phyloP scores from a whole-genome alignment of 2,113 vertebrate species.

The Balaenoptera acutorostrata region DNA sequence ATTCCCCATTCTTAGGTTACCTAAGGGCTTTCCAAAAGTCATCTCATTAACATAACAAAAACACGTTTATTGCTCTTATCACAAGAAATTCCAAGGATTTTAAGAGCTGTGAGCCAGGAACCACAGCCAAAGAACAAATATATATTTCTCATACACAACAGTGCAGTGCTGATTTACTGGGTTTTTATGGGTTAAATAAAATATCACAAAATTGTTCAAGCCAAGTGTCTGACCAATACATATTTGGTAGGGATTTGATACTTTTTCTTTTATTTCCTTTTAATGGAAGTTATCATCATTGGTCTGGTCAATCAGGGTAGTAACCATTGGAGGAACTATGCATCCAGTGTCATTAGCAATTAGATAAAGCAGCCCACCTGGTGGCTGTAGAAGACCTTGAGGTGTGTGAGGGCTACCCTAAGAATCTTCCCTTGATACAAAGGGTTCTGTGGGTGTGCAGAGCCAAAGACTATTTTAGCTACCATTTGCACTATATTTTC shows the following conservation, averaged over 20 bases:
- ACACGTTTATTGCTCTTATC: background rate
- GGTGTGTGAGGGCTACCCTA: rapidly evolving
- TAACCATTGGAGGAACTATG: background rate
- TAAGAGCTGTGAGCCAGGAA: background rate
- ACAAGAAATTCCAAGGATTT: background rate
- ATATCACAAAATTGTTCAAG: background rate
- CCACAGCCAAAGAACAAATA: background rate
- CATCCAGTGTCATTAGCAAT: background rate
- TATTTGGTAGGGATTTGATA: background rate
- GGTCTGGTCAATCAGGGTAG: background rate
- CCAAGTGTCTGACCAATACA: background rate
- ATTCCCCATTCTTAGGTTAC: no score
- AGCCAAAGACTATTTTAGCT: background rate
- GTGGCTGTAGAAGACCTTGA: no score
- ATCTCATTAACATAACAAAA: background rate
- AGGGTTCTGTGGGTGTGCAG: background rate
- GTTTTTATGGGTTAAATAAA: background rate
- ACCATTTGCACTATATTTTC: background rate
- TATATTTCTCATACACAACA: background rate
- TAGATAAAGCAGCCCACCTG: background rate
- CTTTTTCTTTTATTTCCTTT: background rate
- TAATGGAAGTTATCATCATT: background rate
- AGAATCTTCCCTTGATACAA: background rate
- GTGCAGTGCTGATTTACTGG: background rate
- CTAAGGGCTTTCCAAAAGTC: background rate